Evolutionary conservation across 2,113 vertebrate genomes (phyloP).

Genomic region (Bettongia penicillata): DNA sequence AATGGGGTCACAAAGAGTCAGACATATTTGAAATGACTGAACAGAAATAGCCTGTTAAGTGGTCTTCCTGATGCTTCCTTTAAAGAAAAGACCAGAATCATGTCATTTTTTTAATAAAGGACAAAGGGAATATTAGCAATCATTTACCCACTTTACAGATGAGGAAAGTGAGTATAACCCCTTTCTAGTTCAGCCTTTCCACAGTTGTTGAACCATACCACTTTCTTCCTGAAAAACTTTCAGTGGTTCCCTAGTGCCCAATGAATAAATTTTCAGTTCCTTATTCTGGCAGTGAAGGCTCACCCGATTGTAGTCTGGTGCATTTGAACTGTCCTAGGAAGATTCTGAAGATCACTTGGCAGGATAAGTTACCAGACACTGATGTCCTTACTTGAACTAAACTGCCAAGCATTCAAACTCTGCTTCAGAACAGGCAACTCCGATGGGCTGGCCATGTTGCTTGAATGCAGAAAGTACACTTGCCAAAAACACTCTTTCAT

Average conservation of each 20-base stretch:
- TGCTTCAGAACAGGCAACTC: too few species aligned
- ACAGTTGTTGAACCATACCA: background rate
- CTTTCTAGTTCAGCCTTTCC: background rate
- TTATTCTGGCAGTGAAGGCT: background rate
- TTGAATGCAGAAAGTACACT: too few species aligned
- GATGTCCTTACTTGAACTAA: too few species aligned
- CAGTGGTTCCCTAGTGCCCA: background rate
- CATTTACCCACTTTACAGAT: background rate
- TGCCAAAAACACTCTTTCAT: too few species aligned
- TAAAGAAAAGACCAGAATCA: background rate
- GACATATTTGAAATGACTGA: background rate
- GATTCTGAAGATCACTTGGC: too few species aligned
- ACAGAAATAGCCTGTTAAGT: background rate
- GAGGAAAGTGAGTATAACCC: background rate
- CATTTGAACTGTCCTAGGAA: background rate
- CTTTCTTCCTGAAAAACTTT: background rate
- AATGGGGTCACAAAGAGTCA: background rate
- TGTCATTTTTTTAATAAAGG: background rate
- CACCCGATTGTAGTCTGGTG: background rate
- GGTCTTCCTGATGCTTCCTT: background rate
- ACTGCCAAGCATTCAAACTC: too few species aligned
- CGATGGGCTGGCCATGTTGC: too few species aligned
- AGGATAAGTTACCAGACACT: too few species aligned
- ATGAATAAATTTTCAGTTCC: background rate
- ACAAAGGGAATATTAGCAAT: background rate